A percentile compares a stretch with the other conserved stretches of the same genome.
These are phyloP conservation scores for Oligia fasciuncula DNA, from an alignment of 2,888 invertebrate species.

Conservation along the genomic window DNA sequence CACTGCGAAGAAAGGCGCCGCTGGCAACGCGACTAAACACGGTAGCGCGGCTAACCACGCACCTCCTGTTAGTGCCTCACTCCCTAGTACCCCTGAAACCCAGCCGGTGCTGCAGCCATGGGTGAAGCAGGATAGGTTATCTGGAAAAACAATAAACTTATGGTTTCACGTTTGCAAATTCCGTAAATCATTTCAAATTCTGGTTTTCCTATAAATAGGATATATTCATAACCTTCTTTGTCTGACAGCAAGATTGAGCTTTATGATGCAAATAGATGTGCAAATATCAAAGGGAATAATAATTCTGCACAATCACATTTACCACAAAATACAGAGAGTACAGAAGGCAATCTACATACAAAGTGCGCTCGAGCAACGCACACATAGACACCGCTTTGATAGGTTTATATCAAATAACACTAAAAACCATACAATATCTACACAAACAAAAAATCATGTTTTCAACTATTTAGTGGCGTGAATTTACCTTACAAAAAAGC, in stretches of 20 bases:
- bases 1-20: conserved; percentile 86
- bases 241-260: not conserved
- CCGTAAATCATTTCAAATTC: not conserved
- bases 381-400: no score
- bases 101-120: conserved; percentile 88
- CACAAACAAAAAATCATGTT: no score
- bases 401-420: no score
- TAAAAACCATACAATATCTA: no score
- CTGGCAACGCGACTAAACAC: conserved; percentile 84
- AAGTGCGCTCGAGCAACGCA: no score
- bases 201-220: not conserved
- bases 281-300: conserved; percentile 1
- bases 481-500: no score
- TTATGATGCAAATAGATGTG: not conserved
- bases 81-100: conserved; percentile 86
- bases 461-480: no score
- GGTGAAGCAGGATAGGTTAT: conserved; percentile 87
- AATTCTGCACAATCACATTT: not conserved
- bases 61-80: conserved; percentile 84
- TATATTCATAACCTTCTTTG: not conserved
- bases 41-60: conserved; percentile 87
- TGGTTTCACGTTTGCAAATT: not conserved
- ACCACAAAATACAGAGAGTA: no score
- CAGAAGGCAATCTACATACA: no score
- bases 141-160: conserved; percentile 68